A percentile compares a stretch with the other conserved stretches of the same genome.
These are phyloP conservation scores for Stratiomys singularior DNA, from an alignment of 2,888 invertebrate genomes.

Conservation along the genomic window DNA sequence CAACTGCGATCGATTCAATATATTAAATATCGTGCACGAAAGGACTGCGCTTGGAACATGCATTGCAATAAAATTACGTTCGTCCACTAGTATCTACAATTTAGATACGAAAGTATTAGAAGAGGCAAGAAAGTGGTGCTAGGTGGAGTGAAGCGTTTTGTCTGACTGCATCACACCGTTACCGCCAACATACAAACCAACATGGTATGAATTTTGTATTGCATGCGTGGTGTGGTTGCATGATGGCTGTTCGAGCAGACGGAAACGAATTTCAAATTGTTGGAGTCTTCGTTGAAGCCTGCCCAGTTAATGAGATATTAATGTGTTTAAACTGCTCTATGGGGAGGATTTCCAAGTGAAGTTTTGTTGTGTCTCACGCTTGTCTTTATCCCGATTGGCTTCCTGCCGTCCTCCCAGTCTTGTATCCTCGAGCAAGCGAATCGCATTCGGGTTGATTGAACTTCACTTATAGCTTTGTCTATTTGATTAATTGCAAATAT, in stretches of 20 bases:
- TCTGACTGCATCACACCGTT: too few species aligned
- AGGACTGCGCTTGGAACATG: too few species aligned
- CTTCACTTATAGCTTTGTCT: background rate
- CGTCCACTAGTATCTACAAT: too few species aligned
- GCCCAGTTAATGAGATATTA: slow-evolving; percentile 31
- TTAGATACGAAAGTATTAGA: too few species aligned
- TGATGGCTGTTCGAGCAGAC: background rate
- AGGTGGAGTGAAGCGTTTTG: background rate
- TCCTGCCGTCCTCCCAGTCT: background rate
- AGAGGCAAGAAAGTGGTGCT: background rate
- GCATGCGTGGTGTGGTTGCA: too few species aligned
- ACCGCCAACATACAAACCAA: too few species aligned
- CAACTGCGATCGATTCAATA: too few species aligned
- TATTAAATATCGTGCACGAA: too few species aligned
- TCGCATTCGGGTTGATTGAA: slow-evolving; percentile 1
- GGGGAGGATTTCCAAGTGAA: background rate
- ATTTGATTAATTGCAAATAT: background rate
- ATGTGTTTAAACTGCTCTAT: slow-evolving; percentile 12
- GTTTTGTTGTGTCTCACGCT: background rate
- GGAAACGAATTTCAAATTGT: background rate
- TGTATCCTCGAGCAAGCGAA: background rate
- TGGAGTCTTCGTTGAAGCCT: background rate
- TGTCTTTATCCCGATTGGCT: background rate
- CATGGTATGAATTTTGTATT: too few species aligned
- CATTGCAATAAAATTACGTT: too few species aligned